A percentile compares a stretch with the other conserved stretches of the same genome.
Conservation (phyloP, 2,888 invertebrate species). For the Pollenia griseotomentosa region DNA sequence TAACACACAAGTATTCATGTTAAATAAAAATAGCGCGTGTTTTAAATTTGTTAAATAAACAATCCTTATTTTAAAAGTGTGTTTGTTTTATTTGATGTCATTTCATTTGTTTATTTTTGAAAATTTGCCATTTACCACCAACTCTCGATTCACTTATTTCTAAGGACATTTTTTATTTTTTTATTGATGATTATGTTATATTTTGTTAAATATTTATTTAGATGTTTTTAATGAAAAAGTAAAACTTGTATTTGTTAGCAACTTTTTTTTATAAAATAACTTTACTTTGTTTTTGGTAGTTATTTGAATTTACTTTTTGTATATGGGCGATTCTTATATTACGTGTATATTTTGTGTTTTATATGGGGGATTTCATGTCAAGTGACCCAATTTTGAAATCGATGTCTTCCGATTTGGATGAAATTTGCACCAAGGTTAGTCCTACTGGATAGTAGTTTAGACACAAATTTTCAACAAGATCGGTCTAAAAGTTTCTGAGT, state of each 20-base stretch:
- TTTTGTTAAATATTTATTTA: slow-evolving; percentile 68
- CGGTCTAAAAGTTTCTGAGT: no score
- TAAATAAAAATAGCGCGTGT: slow-evolving; percentile 58
- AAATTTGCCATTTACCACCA: slow-evolving; percentile 19
- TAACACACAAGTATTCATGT: slow-evolving; percentile 6
- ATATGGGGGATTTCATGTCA: no score
- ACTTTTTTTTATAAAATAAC: slow-evolving; percentile 19
- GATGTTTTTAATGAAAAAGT: slow-evolving; percentile 27
- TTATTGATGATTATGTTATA: slow-evolving; percentile 52
- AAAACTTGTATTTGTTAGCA: neutral
- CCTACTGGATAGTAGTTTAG: no score
- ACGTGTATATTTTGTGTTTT: neutral
- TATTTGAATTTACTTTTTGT: neutral
- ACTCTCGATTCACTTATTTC: slow-evolving; percentile 6
- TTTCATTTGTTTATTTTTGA: slow-evolving; percentile 10
- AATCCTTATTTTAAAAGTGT: slow-evolving; percentile 45
- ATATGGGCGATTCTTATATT: neutral
- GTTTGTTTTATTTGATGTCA: slow-evolving; percentile 35
- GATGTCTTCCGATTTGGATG: no score
- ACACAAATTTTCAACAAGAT: no score
- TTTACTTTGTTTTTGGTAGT: neutral
- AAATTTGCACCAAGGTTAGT: no score
- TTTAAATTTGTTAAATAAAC: slow-evolving; percentile 72
- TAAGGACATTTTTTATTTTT: slow-evolving; percentile 42
- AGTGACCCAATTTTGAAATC: no score